Evolutionary conservation across 2,888 invertebrate species (phyloP), one percentile per base, ranked within the genome.

Genomic region (Papilio demoleus): DNA sequence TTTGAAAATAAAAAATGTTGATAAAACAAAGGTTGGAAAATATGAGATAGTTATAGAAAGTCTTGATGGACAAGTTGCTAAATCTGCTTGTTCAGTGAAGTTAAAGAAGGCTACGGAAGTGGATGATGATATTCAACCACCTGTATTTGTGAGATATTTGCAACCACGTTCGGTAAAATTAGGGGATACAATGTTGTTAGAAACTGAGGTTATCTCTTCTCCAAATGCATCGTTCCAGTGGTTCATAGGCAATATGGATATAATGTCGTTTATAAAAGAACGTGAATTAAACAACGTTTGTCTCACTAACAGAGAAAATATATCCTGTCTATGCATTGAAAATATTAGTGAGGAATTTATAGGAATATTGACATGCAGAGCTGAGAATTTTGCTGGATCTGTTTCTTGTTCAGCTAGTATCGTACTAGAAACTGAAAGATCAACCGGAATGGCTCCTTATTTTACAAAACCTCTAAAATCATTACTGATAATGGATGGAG

Each of bases 321-420:
- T 95, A 78, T 97, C 97, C n/a, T 94, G 96, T 68, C 90, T 98
- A 22, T 91, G 97, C 73, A 95, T 97, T 71, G 95, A 95, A 78
- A 95, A 96, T 79, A 94, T 96, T 59, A 94, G 93, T 67, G 92
- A 94, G 68, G 95, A 96, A 82, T 94, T 94, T 76, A 91, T 94
- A 68, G 98, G 97, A 27, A 94, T 95, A 34, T 96, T 97, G 77
- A 97, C 97, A 22, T 98, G 98, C 78, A 94, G 97, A 78, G 98
- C 98, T 2, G 97, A 97, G 87, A 98, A 98, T 85, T 96, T 96
- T 62, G 96, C 95, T 61, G 98, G 98, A 11, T 97, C 97, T 0
- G 97, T 97, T 8, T 96, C 97, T n/a, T 96, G 96, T 75, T 96
- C 97, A 0, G 97, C 97, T 2, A 95, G 95, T 22, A 81, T 94